Base-by-base conservation (phyloP, 2,113 vertebrate genomes). In the Lamprologus tigripictilis region DNA sequence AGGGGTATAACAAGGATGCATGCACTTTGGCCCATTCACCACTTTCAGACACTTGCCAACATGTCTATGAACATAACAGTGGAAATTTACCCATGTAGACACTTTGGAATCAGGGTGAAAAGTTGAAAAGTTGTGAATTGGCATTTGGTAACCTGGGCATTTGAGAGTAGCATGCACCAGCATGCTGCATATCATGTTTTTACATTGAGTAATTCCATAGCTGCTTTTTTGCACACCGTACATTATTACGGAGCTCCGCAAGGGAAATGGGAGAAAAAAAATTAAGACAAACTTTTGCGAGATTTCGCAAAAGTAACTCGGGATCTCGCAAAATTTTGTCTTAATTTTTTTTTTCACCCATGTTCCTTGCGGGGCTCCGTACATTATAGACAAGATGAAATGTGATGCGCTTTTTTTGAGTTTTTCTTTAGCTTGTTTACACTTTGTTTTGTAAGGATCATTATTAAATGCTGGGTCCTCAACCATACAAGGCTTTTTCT, bases 401-500 rank as follows among this genome's bases (percentile, higher is more conserved):
- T 78, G 9, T 13, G 7, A n/a, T 12, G 45, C 8, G n/a, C 19
- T 57, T 61, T 81, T 55, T 31, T 73, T 53, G 10, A 37, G 61
- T 47, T 80, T 86, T 91, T 53, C 14, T 83, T 78, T 31, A 57
- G 31, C 63, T 81, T 87, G 14, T 89, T 89, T 91, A 19, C 58
- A 45, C 61, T 87, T 90, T 87, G 33, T 40, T 54, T 80, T 86
- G 37, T 40, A 10, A 57, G n/a, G 61, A 78, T 33, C 53, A 82
- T 88, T 45, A 23, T 82, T 68, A 90, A 92, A 88, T 6, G 28
- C 37, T 26, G 40, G 14, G 28, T 63, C 58, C 80, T 86, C 47
- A 61, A 23, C 16, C 17, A 37, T 68, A 51, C 82, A 84, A 78
- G 51, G 85, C 87, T 87, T 87, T 88, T 85, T 93, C 86, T 82